Conservation (phyloP, 2,113 vertebrate species). For the Indri indri region DNA sequence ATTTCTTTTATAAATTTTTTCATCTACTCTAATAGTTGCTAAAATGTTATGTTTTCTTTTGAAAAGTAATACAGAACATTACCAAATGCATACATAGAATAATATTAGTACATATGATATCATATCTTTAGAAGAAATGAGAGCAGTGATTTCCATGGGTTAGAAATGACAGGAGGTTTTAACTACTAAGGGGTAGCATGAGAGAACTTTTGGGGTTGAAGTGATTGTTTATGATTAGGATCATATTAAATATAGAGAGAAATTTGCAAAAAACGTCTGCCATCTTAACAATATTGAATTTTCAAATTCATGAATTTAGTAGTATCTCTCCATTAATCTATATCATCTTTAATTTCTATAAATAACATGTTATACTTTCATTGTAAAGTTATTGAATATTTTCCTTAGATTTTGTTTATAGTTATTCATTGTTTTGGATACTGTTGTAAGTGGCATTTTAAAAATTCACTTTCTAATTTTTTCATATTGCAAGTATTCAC, state of each 20-base stretch:
- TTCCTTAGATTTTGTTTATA: not conserved
- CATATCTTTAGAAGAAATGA: not conserved
- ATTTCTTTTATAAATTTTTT: not conserved
- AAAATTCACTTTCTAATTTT: not conserved
- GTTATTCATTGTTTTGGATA: not conserved
- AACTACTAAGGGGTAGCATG: not conserved
- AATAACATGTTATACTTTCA: not conserved
- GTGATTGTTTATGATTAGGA: not conserved
- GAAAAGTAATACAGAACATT: not conserved
- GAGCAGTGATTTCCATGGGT: not conserved
- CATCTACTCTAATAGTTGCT: not conserved
- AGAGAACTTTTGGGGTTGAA: not conserved
- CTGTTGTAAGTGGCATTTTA: not conserved
- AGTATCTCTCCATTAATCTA: not conserved
- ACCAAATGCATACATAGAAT: not conserved
- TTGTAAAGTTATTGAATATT: not conserved
- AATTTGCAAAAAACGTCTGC: not conserved
- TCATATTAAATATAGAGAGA: not conserved
- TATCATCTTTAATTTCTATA: not conserved
- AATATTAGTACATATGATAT: not conserved
- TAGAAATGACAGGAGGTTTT: not conserved
- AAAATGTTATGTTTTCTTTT: not conserved
- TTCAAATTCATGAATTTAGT: not conserved
- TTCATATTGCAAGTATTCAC: not conserved
- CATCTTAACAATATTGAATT: not conserved